Conservation (phyloP, 1,140 invertebrate genomes). For the Oryzaephilus surinamensis region DNA sequence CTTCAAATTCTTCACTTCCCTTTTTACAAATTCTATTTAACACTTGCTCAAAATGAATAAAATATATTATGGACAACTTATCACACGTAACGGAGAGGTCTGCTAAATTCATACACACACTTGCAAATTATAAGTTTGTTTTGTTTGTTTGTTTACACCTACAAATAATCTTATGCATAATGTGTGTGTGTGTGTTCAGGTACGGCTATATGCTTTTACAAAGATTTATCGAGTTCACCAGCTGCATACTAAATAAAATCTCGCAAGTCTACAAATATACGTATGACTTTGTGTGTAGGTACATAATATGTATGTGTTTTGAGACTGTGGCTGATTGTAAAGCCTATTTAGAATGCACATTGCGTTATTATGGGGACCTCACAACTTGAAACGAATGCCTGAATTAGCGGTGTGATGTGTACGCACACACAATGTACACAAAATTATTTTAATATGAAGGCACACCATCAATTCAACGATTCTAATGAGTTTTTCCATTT, state of each 20-base stretch:
- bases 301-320: too few relatives aligned
- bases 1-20: too few relatives aligned
- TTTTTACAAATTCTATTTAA: too few relatives aligned
- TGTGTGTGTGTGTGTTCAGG: too few relatives aligned
- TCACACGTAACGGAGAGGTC: too few relatives aligned
- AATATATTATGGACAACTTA: too few relatives aligned
- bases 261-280: constrained; percentile 11
- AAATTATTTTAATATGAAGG: too few relatives aligned
- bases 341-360: constrained; percentile 16
- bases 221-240: constrained; percentile 12
- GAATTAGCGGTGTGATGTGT: constrained; percentile 5
- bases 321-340: too few relatives aligned
- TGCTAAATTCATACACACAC: constrained; percentile 7
- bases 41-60: too few relatives aligned
- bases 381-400: constrained; percentile 10
- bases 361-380: constrained; percentile 11
- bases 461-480: too few relatives aligned
- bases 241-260: constrained; percentile 12
- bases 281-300: constrained; percentile 9
- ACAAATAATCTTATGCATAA: constrained; percentile 2
- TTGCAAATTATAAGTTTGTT: constrained; percentile 9
- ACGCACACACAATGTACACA: too few relatives aligned
- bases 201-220: constrained; percentile 13
- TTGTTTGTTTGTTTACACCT: constrained; percentile 6
- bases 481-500: too few relatives aligned